Evolutionary conservation across 1,140 invertebrate species (phyloP).

Genomic region (Orius insidiosus): DNA sequence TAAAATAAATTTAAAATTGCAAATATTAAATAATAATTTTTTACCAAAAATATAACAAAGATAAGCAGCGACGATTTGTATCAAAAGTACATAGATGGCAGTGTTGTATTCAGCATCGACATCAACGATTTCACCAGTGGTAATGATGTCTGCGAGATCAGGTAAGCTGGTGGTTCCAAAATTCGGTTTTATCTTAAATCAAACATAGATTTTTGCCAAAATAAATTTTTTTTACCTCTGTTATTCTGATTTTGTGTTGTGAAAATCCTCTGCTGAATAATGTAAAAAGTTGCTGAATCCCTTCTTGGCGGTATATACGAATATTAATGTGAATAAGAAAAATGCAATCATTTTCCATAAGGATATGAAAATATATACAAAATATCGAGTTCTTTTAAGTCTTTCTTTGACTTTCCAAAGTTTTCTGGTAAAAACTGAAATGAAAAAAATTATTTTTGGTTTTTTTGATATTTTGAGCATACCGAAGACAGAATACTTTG

Average conservation of each 20-base stretch:
- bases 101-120: slow-evolving; percentile 50
- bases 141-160: slow-evolving; percentile 51
- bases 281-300: slow-evolving; percentile 57
- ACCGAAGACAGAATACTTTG: slow-evolving; percentile 59
- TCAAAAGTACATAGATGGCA: slow-evolving; percentile 57
- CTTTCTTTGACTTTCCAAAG: slow-evolving; percentile 67
- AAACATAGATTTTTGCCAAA: slow-evolving; percentile 4
- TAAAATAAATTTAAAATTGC: slow-evolving; percentile 21
- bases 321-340: slow-evolving; percentile 55
- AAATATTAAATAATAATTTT: slow-evolving; percentile 17
- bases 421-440: slow-evolving; percentile 53
- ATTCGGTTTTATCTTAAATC: slow-evolving; percentile 34
- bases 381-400: slow-evolving; percentile 63
- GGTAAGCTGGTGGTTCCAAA: slow-evolving; percentile 35
- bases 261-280: slow-evolving; percentile 57
- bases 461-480: slow-evolving; percentile 19
- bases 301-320: slow-evolving; percentile 53
- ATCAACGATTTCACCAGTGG: slow-evolving; percentile 50
- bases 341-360: slow-evolving; percentile 76
- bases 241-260: slow-evolving; percentile 57
- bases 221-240: slow-evolving; percentile 35
- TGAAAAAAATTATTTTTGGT: slow-evolving; percentile 4
- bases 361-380: slow-evolving; percentile 73
- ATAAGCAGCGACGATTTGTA: slow-evolving; percentile 69
- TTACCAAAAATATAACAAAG: slow-evolving; percentile 73